Evolutionary conservation across 2,113 vertebrate genomes (phyloP), one percentile per base, ranked within the genome.

Genomic region (Patagioenas fasciata): DNA sequence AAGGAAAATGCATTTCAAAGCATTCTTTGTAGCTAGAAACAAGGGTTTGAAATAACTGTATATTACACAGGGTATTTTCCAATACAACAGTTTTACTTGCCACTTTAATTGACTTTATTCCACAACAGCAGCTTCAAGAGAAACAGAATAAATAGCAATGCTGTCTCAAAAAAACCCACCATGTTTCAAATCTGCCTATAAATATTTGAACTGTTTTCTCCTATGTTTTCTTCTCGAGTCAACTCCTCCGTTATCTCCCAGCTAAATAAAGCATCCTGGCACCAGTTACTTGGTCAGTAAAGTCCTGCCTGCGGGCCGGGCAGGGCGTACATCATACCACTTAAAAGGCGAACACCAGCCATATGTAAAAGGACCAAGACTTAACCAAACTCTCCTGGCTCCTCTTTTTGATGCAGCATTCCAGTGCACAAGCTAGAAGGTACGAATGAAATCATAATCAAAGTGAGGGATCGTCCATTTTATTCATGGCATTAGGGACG

Each of bases 1-100:
- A 88, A 91, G 54, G 54, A 56, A 81, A 89, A 65, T 87, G 28
- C 42, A 80, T 85, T 94, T 94, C 70, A 32, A 91, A 95, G 77
- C 61, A 26, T 80, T 85, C 47, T 73, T 66, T 91, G 50, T 87
- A 86, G 78, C 82, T 87, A 62, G 72, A 86, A 90, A 56, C 38
- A 60, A 44, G 67, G 26, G 24, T 89, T 84, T 89, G 92, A 84
- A 89, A 48, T 88, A 77, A 26, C 51, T 67, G n/a, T 69, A 18
- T 54, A 61, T 90, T 83, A 29, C 72, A 47, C 7, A 14, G 29
- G 19, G 23, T 47, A 57, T 81, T 93, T 84, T 72, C 74, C 78
- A 91, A 65, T 70, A 57, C 31, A 80, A 6, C 56, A 48, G 51
- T 70, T 94, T 89, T 72, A 50, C 64, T 92, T 93, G 57, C 57